These are phyloP conservation scores for Theocolax elegans DNA, from an alignment of 1,140 invertebrate species.

Conservation along the genomic window DNA sequence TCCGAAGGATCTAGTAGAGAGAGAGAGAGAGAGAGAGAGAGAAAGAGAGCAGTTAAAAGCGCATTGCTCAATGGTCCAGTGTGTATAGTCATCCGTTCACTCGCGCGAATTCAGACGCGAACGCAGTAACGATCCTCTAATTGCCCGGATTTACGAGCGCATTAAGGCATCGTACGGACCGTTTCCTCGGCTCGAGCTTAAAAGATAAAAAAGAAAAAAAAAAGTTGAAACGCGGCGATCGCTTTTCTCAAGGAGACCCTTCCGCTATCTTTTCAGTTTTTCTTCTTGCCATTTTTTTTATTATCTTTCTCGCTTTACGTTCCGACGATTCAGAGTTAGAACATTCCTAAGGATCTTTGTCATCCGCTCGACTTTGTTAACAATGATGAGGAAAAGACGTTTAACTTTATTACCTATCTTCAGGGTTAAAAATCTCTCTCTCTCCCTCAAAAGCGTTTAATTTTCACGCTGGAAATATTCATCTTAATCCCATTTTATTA, in stretches of 20 bases:
- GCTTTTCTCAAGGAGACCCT: conserved; percentile 43
- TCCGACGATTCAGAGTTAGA: not conserved
- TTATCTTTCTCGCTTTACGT: too few relatives aligned
- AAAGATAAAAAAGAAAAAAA: conserved; percentile 3
- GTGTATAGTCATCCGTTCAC: too few relatives aligned
- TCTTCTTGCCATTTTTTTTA: not conserved
- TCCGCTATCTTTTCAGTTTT: conserved; percentile 12
- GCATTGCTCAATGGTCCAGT: conserved; percentile 24
- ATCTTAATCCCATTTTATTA: too few relatives aligned
- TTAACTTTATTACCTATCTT: conserved; percentile 6
- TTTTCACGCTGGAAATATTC: too few relatives aligned
- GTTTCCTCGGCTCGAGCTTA: conserved; percentile 3
- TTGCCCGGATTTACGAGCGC: conserved; percentile 54
- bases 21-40: too few relatives aligned
- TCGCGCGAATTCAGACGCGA: conserved; percentile 1
- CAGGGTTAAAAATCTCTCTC: too few relatives aligned
- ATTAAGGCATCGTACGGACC: conserved; percentile 40
- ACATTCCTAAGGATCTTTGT: conserved; percentile 16
- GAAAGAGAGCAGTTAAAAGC: conserved; percentile 4
- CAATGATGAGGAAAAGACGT: not conserved
- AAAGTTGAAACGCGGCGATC: conserved; percentile 14
- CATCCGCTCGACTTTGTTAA: conserved; percentile 9
- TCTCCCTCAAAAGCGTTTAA: too few relatives aligned
- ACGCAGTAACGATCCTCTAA: conserved; percentile 47
- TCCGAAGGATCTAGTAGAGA: not conserved